Evolutionary conservation across 2,888 invertebrate genomes (phyloP), one percentile per base, ranked within the genome.

Genomic region (Melieria omissa): DNA sequence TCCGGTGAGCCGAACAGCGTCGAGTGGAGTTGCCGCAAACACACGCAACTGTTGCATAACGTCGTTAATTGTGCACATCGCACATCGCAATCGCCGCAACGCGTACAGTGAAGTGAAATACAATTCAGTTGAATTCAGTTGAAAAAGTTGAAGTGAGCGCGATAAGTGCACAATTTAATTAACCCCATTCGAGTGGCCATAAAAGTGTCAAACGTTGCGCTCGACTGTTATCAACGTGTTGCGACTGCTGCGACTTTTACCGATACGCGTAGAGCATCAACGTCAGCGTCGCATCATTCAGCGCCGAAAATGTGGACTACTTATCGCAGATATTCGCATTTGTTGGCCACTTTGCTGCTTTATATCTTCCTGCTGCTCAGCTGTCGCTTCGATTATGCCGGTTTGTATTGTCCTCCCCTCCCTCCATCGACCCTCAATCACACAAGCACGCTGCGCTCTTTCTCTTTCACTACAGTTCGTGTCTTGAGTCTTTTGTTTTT

Each of bases 351-450:
- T 75, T 57, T 66, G 45, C 58, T 66, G 29, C 45, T 54, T 9
- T 61, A 68, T 46, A 66, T 58, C 14, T 42, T 73, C 52, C 44
- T 74, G 29, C 68, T 74, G 60, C 75, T 75, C 77, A 77, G 78
- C 66, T 78, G 77, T 70, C 76, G 75, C 54, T 67, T 73, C 62
- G 74, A 78, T 78, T 80, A 80, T 77, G 84, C 82, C 81, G 84
- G 83, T 83, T 80, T 71, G 83, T 83, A 78, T 77, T 58, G 2
- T 14, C n/a, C 10, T 60, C n/a, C 7, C n/a, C 29, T 42, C 42
- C n/a, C 42, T 9, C 44, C 58, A n/a, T 60, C 16, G 44, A 3
- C 42, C 4, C 41, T 42, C 45, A n/a, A 44, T 2, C 29, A 1
- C 0, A 29, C 29, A 29, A 8, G 54, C 41, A 54, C 64, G 52